Base-by-base conservation (phyloP, 2,888 invertebrate genomes). In the Portevinia maculata region DNA sequence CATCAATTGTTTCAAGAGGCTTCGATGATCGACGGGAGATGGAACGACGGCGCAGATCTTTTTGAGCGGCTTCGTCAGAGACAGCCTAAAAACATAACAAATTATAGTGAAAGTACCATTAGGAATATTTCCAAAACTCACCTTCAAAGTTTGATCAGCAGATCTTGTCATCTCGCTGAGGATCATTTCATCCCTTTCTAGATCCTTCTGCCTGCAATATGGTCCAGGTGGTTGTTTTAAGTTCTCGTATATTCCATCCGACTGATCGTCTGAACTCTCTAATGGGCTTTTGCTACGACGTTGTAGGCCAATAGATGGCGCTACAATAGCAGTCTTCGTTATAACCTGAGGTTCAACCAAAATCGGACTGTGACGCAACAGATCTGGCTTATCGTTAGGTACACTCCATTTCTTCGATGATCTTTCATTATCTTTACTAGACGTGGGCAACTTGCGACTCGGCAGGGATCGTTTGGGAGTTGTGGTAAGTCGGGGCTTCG, bases 111-210 rank as follows among this genome's bases (percentile, higher is more conserved):
- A 44, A 37, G 13, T 53, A 37, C 32, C 11, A 32, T n/a, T 17
- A 8, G 21, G 11, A 13, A 53, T 28, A 1, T 3, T 15, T 4
- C 0, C 0, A 24, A 21, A 34, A 44, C 81, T 62, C 65, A 90
- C 90, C 88, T 89, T 90, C 85, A 93, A 87, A 84, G 93, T 93
- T 88, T 93, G 92, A 90, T 93, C 93, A 71, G 93, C 93, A 57
- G 92, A 92, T 86, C 91, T 91, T 11, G 92, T 92, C 86, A 93
- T 90, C 88, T 93, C 93, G 85, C 92, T 92, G 71, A 93, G 88
- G 83, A 93, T 93, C 84, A 87, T 88, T 6, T 89, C 89, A 84
- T 91, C 90, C n/a, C 90, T 87, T 57, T 89, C 86, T 75, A 89
- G 85, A 84, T 91, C 91, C 15, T 85, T 84, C 79, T 89, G 89